These are phyloP conservation scores for Aelia acuminata DNA, from an alignment of 2,888 invertebrate species.

Conservation along the genomic window DNA sequence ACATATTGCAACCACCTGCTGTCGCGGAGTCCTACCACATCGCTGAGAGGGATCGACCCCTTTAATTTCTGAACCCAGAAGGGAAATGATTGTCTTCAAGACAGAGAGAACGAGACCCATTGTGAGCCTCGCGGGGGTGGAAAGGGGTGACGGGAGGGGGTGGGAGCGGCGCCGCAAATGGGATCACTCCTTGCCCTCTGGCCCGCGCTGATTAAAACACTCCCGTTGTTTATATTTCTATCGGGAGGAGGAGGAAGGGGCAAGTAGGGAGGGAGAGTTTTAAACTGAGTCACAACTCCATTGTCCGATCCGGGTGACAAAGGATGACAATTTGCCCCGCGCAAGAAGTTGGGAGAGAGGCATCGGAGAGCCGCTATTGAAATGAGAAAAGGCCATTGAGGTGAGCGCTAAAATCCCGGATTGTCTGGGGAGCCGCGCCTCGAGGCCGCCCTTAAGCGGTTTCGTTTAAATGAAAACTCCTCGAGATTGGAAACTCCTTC, in stretches of 20 bases:
- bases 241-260: not conserved
- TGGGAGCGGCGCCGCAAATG: not conserved
- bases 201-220: conserved; percentile 31
- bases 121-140: too few relatives aligned
- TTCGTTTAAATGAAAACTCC: conserved; percentile 55
- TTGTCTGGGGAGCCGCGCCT: conserved; percentile 18
- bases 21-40: not conserved
- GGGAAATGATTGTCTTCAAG: conserved; percentile 10
- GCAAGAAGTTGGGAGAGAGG: not conserved
- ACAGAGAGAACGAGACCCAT: too few relatives aligned
- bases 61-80: not conserved
- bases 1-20: not conserved
- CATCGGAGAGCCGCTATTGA: not conserved
- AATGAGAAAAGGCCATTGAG: conserved; percentile 39
- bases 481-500: conserved; percentile 45
- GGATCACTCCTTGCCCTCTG: conserved; percentile 18
- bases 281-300: conserved; percentile 31
- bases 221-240: conserved; percentile 40
- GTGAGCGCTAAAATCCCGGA: conserved; percentile 28
- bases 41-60: not conserved
- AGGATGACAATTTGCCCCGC: conserved; percentile 4
- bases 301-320: not conserved
- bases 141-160: not conserved
- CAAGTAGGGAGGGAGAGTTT: not conserved
- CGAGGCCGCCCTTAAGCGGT: conserved; percentile 20